These are phyloP conservation scores for Halyomorpha halys DNA, from an alignment of 1,140 invertebrate genomes.

Conservation along the genomic window DNA sequence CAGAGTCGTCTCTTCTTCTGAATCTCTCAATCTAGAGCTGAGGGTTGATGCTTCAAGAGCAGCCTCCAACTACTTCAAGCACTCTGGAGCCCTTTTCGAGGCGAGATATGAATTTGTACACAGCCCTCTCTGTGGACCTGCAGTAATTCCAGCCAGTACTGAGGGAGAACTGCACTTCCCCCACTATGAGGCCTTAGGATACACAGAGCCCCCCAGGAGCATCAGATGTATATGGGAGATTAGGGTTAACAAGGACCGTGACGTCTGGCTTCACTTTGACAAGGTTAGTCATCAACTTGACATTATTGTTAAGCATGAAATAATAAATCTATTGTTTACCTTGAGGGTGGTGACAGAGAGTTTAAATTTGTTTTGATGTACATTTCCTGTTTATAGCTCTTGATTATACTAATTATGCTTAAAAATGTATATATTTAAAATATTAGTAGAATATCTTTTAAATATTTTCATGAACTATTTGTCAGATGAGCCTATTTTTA, in stretches of 20 bases:
- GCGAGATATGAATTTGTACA: constrained; percentile 78
- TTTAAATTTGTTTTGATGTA: too few relatives aligned
- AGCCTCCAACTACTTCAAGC: constrained; percentile 76
- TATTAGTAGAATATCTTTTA: too few relatives aligned
- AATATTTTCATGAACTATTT: too few relatives aligned
- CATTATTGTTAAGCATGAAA: too few relatives aligned
- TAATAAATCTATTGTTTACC: too few relatives aligned
- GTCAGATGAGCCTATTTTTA: too few relatives aligned
- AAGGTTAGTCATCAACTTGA: constrained; percentile 42
- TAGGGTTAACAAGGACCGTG: constrained; percentile 62
- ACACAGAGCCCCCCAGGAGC: constrained; percentile 57
- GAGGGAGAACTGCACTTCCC: constrained; percentile 72
- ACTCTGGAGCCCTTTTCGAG: constrained; percentile 65
- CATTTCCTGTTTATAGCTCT: too few relatives aligned
- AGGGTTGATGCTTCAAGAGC: constrained; percentile 70
- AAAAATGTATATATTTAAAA: too few relatives aligned
- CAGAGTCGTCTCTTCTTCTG: constrained; percentile 34
- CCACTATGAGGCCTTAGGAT: constrained; percentile 68
- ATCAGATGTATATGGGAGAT: constrained; percentile 83
- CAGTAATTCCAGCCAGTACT: constrained; percentile 58
- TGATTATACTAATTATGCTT: too few relatives aligned
- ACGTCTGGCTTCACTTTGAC: constrained; percentile 77
- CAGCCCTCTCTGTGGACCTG: constrained; percentile 72
- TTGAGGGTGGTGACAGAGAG: too few relatives aligned
- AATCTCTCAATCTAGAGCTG: constrained; percentile 64